phyloP scores from a whole-genome alignment of 2,888 invertebrate species.

The Heliothis peltigera region DNA sequence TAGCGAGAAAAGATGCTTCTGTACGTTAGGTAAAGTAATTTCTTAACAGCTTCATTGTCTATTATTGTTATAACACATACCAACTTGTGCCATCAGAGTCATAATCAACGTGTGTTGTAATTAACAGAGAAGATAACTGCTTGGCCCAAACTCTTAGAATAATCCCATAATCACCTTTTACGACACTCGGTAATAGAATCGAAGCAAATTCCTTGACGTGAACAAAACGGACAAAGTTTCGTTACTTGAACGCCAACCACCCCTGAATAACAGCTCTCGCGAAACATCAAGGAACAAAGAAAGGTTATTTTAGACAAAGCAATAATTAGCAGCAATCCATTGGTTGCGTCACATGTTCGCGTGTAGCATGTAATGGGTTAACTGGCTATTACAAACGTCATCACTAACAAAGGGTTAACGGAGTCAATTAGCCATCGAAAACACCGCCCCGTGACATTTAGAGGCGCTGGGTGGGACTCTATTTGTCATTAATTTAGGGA shows the following conservation, averaged over 20 bases:
- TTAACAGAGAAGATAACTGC: slow-evolving; percentile 1
- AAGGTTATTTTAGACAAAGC: slow-evolving; percentile 48
- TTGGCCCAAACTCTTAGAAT: background rate
- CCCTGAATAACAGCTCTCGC: slow-evolving; percentile 11
- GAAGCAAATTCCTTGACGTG: background rate
- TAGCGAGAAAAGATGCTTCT: too few species aligned
- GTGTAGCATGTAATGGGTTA: slow-evolving; percentile 75
- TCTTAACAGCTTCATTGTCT: background rate
- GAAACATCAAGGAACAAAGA: slow-evolving; percentile 29
- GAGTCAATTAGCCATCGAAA: slow-evolving; percentile 87
- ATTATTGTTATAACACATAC: background rate
- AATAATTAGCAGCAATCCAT: slow-evolving; percentile 57
- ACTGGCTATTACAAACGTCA: slow-evolving; percentile 73
- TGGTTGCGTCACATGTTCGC: slow-evolving; percentile 49
- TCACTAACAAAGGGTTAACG: slow-evolving; percentile 82
- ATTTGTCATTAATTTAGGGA: slow-evolving; percentile 89
- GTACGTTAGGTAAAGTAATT: background rate
- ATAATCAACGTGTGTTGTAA: background rate
- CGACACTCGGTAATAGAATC: background rate
- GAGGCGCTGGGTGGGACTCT: slow-evolving; percentile 78
- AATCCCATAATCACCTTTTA: background rate
- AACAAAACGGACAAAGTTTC: background rate
- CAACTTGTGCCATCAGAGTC: background rate
- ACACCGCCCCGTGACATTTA: slow-evolving; percentile 81
- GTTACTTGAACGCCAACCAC: background rate